These are phyloP conservation scores for Lordiphosa collinella DNA, from an alignment of 1,140 invertebrate species.

Conservation along the genomic window DNA sequence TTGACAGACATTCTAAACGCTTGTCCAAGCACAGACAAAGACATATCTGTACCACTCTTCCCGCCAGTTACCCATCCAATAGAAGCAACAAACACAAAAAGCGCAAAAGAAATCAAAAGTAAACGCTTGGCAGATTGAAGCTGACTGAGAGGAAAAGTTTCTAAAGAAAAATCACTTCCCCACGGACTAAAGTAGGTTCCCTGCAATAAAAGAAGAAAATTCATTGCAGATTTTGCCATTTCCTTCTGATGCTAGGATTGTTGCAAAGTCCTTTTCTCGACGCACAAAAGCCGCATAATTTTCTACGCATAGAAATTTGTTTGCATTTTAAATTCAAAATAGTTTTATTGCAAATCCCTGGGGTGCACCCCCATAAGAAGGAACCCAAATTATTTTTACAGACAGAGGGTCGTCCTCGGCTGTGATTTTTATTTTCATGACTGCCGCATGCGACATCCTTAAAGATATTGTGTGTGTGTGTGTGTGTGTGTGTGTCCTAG, in stretches of 20 bases:
- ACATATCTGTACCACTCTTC: not conserved
- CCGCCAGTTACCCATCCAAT: not conserved
- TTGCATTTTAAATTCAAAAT: conserved; percentile 54
- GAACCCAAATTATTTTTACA: conserved; percentile 54
- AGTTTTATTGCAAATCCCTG: conserved; percentile 49
- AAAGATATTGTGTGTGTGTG: no score
- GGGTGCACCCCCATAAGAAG: conserved; percentile 45
- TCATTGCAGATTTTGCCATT: not conserved
- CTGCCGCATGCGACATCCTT: not conserved
- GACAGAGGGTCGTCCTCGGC: conserved; percentile 32
- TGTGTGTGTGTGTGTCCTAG: conserved; percentile 4
- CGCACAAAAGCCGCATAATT: conserved; percentile 51
- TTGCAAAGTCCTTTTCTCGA: conserved; percentile 10
- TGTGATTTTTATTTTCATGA: conserved; percentile 47
- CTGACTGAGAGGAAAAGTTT: not conserved
- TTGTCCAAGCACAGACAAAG: conserved; percentile 3
- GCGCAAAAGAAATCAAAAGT: conserved; percentile 19
- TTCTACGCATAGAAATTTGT: conserved; percentile 59
- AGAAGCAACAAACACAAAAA: not conserved
- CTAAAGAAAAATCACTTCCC: not conserved
- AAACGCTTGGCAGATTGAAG: conserved; percentile 13
- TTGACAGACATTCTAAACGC: conserved; percentile 7
- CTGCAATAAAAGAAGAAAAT: not conserved
- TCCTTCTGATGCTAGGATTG: not conserved
- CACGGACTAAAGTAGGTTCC: not conserved